A percentile compares a stretch with the other conserved stretches of the same genome.
Evolutionary conservation across 2,888 invertebrate species (phyloP).

Genomic region (Lottia gigantea): DNA sequence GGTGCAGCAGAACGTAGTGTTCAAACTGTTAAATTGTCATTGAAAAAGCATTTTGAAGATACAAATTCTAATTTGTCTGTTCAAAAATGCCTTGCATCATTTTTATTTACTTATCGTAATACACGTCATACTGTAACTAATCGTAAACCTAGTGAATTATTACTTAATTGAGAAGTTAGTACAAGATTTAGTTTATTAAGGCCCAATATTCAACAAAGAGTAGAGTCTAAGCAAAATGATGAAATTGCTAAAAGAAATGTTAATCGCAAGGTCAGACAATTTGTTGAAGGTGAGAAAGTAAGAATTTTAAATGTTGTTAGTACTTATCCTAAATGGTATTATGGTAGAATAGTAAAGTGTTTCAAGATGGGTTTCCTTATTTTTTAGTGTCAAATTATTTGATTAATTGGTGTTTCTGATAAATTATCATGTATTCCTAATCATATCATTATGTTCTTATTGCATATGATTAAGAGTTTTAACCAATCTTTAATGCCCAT

Average conservation of each 20-base stretch:
- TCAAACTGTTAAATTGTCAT: constrained; percentile 33
- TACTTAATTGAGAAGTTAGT: background rate
- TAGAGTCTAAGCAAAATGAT: background rate
- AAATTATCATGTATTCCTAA: too few relatives aligned
- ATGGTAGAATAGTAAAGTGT: background rate
- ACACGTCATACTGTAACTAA: background rate
- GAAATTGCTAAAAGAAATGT: constrained; percentile 1
- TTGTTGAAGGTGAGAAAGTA: constrained; percentile 3
- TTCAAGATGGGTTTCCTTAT: too few relatives aligned
- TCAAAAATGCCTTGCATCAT: background rate
- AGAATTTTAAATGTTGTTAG: background rate
- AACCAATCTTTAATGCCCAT: too few relatives aligned
- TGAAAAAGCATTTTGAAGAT: constrained; percentile 7
- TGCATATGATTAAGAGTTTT: too few relatives aligned
- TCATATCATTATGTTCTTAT: too few relatives aligned
- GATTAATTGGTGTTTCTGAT: too few relatives aligned
- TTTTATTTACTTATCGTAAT: constrained; percentile 13
- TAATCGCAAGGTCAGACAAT: constrained; percentile 4
- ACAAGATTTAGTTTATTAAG: background rate
- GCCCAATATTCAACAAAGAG: background rate
- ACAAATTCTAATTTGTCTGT: background rate
- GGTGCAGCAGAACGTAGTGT: constrained; percentile 33
- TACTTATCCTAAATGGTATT: constrained; percentile 1
- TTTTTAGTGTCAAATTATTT: too few relatives aligned
- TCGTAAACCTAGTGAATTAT: background rate